phyloP scores from a whole-genome alignment of 2,888 invertebrate species.

The Diogma glabrata region DNA sequence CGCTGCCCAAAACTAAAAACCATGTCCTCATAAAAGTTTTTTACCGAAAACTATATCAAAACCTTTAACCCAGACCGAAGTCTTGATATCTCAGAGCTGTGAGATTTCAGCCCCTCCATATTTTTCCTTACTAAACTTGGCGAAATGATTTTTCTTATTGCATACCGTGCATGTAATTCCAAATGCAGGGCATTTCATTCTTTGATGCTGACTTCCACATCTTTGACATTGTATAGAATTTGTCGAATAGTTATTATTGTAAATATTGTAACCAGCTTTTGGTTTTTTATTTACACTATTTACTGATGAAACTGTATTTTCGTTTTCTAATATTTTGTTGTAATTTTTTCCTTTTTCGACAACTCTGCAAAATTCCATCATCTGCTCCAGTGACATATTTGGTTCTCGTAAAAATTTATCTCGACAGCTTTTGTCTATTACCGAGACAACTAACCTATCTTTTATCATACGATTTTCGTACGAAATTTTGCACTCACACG shows the following conservation, averaged over 20 bases:
- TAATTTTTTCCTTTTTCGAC: not conserved
- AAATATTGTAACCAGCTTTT: too few species aligned
- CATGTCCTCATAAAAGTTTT: too few species aligned
- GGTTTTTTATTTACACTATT: too few species aligned
- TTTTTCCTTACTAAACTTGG: not conserved
- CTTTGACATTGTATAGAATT: not conserved
- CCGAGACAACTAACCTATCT: not conserved
- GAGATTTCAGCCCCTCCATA: not conserved
- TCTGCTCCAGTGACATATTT: not conserved
- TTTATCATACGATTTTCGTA: not conserved
- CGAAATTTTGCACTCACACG: not conserved
- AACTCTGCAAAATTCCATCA: not conserved
- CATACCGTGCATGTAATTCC: not conserved
- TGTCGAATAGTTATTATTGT: too few species aligned
- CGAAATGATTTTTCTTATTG: not conserved
- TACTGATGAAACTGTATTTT: too few species aligned
- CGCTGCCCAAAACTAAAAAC: too few species aligned
- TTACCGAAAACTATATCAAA: too few species aligned
- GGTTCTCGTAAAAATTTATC: not conserved
- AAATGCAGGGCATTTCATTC: not conserved
- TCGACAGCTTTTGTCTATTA: not conserved
- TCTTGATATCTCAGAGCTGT: not conserved
- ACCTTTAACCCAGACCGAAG: too few species aligned
- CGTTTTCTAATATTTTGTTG: not conserved
- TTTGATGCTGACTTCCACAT: not conserved